phyloP scores from a whole-genome alignment of 2,113 vertebrate genomes.

The Leptodactylus fuscus region DNA sequence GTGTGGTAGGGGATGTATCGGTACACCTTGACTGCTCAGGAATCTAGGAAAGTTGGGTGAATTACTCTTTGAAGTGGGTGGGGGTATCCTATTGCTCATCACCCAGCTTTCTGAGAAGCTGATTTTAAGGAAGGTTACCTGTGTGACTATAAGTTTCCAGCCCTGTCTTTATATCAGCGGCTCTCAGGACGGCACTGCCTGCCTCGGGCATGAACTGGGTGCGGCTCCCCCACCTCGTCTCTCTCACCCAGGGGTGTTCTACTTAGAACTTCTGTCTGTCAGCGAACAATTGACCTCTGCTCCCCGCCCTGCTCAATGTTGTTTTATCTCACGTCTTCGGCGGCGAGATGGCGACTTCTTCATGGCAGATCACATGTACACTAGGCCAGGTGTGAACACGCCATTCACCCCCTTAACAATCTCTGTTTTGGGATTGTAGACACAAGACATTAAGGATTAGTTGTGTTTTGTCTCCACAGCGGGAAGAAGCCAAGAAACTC shows the following conservation, averaged over 20 bases:
- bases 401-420: neutral
- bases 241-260: neutral
- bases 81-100: too few species aligned
- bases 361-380: neutral
- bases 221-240: neutral
- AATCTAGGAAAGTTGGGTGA: too few species aligned
- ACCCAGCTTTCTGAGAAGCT: too few species aligned
- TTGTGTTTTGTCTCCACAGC: too few species aligned
- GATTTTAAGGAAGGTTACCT: too few species aligned
- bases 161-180: neutral
- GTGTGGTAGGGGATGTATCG: too few species aligned
- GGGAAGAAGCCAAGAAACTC: neutral
- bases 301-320: neutral
- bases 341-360: neutral
- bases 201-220: neutral
- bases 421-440: neutral
- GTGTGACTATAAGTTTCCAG: neutral
- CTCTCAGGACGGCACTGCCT: neutral
- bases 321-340: neutral
- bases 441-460: neutral
- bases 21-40: too few species aligned
- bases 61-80: too few species aligned
- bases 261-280: constrained; percentile 15
- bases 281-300: neutral
- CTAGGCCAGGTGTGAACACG: neutral